These are phyloP conservation scores for Microcebus jonahi DNA, from an alignment of 2,113 vertebrate species.

Conservation along the genomic window DNA sequence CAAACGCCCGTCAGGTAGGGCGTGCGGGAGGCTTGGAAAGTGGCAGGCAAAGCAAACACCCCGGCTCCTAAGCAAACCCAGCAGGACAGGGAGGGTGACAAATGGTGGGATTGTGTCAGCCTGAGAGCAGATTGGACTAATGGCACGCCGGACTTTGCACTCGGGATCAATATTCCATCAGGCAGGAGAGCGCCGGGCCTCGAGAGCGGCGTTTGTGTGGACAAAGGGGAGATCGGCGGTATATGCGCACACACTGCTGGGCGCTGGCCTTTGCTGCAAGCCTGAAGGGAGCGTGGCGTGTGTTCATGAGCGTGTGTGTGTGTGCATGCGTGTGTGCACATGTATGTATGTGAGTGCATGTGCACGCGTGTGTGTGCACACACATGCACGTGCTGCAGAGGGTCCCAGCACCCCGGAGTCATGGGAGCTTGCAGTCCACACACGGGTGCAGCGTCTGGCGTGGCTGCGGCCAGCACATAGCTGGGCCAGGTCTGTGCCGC, in stretches of 20 bases:
- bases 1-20: slow-evolving; percentile 70
- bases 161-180: slow-evolving; percentile 86
- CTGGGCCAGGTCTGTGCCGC: too few relatives aligned
- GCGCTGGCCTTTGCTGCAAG: accelerated
- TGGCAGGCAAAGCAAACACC: slow-evolving; percentile 85
- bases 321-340: too few relatives aligned
- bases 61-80: slow-evolving; percentile 90
- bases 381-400: too few relatives aligned
- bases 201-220: slow-evolving; percentile 56
- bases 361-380: too few relatives aligned
- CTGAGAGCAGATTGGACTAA: slow-evolving; percentile 85
- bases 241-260: neutral
- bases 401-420: neutral
- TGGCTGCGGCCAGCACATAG: too few relatives aligned
- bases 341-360: too few relatives aligned
- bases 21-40: slow-evolving; percentile 79
- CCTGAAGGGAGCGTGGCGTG: accelerated
- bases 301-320: too few relatives aligned
- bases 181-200: slow-evolving; percentile 75
- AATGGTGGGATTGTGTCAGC: slow-evolving; percentile 91
- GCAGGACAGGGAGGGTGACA: slow-evolving; percentile 92
- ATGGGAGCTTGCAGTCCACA: too few relatives aligned
- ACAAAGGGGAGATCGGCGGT: slow-evolving; percentile 68
- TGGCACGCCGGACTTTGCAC: slow-evolving; percentile 87
- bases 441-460: too few relatives aligned